Evolutionary conservation across 2,113 vertebrate genomes (phyloP).

Genomic region (Romanogobio albipinnatus): DNA sequence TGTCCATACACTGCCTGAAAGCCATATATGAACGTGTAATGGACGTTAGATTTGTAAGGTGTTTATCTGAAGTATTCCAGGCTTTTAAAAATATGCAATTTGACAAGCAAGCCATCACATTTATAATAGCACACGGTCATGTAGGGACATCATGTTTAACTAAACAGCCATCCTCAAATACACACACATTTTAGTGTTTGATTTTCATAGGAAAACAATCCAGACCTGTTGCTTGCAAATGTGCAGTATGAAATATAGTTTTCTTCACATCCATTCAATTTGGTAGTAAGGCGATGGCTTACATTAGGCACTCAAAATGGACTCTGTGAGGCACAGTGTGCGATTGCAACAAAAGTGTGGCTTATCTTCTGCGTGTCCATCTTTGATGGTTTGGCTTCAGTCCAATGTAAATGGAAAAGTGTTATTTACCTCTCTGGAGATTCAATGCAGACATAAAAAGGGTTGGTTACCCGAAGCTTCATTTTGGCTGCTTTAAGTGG

Average conservation of each 20-base stretch:
- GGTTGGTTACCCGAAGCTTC: background rate
- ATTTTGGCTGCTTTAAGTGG: constrained; percentile 12
- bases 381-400: background rate
- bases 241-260: background rate
- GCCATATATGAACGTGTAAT: background rate
- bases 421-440: constrained; percentile 1
- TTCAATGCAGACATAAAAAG: constrained; percentile 2
- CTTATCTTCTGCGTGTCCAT: background rate
- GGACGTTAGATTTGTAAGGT: background rate
- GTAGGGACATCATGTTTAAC: background rate
- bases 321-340: background rate
- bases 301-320: constrained; percentile 34
- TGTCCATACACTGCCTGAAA: background rate
- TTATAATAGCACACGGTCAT: background rate
- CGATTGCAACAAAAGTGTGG: background rate
- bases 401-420: constrained; percentile 27
- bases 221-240: constrained; percentile 18
- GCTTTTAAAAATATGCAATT: background rate
- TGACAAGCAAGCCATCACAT: background rate
- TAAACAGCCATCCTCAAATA: background rate
- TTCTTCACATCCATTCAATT: background rate
- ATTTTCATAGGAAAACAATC: background rate
- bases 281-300: constrained; percentile 13
- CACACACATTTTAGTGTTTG: background rate
- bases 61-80: background rate